Evolutionary conservation across 2,888 invertebrate genomes (phyloP), one percentile per base, ranked within the genome.

Genomic region (Meghimatium bilineatum): DNA sequence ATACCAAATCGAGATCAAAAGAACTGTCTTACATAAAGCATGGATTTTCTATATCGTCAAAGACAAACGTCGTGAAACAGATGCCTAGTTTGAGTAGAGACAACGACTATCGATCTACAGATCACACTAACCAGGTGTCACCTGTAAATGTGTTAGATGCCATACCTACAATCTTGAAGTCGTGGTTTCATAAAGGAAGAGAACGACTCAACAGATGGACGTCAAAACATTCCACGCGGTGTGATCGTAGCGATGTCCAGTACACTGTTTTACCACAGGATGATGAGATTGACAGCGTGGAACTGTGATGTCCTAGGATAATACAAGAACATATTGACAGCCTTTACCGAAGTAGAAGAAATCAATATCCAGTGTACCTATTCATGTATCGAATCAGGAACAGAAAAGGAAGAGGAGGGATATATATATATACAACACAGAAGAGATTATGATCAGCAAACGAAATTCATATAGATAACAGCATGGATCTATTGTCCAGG

Each of bases 251-350:
- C 23, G 63, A 77, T 36, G 36, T 77, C 60, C 34, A 20, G n/a
- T 77, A 77, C 76, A 38, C 76, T 5, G 76, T 77, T 63, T 32
- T 77, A 14, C 76, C 76, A 60, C 76, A 77, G n/a, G 63, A 12
- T 3, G 76, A 60, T 14, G 76, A 36, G 14, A 3, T 14, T 12
- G 63, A 60, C 32, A 32, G 23, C 10, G 26, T 49, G 60, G 76
- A 77, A 12, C 1, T 77, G 36, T 60, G 63, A 60, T 29, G 0
- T 29, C 44, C n/a, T n/a, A n/a, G n/a, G n/a, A n/a, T n/a, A n/a
- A n/a, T 8, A 8, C 49, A 49, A 12, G 49, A 12, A 49, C 17
- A 17, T 49, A 49, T 49, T 49, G 49, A 12, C n/a, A n/a, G n/a
- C n/a, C n/a, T n/a, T n/a, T n/a, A n/a, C n/a, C n/a, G n/a, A n/a